Evolutionary conservation across 2,888 invertebrate genomes (phyloP).

Genomic region (Sinodicranocentrus sp.): DNA sequence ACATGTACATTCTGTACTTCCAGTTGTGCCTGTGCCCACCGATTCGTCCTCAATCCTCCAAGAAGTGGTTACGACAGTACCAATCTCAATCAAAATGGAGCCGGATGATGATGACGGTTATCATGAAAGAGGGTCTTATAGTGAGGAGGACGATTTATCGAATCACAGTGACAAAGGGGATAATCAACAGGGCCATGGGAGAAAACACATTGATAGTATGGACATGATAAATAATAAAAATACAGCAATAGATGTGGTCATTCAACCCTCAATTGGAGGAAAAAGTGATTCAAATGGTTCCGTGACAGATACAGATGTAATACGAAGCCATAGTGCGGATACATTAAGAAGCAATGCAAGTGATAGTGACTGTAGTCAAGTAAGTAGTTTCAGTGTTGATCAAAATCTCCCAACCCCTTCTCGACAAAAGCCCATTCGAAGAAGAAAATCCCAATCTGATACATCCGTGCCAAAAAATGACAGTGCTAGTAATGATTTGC

Average conservation of each 20-base stretch:
- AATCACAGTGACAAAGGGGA: constrained; percentile 44
- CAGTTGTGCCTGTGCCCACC: not conserved
- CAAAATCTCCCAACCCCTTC: constrained; percentile 40
- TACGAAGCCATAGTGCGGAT: constrained; percentile 30
- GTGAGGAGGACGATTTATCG: constrained; percentile 61
- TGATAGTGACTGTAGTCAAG: constrained; percentile 58
- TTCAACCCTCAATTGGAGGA: constrained; percentile 10
- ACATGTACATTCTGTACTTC: constrained; percentile 2
- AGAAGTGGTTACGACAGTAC: not conserved
- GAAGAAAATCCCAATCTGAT: constrained; percentile 45
- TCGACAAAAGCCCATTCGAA: constrained; percentile 49
- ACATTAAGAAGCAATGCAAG: constrained; percentile 62
- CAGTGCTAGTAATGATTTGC: not conserved
- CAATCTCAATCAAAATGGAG: not conserved
- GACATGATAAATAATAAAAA: too few species aligned
- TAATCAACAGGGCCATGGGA: not conserved
- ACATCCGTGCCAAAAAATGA: constrained; percentile 15
- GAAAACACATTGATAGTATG: too few species aligned
- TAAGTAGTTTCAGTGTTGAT: constrained; percentile 49
- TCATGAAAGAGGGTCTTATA: constrained; percentile 66
- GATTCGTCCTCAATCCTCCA: not conserved
- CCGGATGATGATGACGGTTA: constrained; percentile 69
- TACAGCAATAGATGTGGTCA: too few species aligned
- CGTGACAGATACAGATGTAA: not conserved
- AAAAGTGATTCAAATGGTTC: not conserved